Evolutionary conservation across 2,113 vertebrate species (phyloP).

Genomic region (human): GRCh38 chrX:6914501-6915000

Average conservation of each 20-base stretch:
- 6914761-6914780: accelerated
- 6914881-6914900: not conserved
- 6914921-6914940: not conserved
- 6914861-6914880: no score
- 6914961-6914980: not conserved
- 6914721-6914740: no score
- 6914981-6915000: not conserved
- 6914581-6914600: accelerated
- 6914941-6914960: not conserved
- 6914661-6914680: not conserved
- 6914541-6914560: not conserved
- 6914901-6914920: not conserved
- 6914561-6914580: not conserved
- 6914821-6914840: not conserved
- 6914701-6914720: accelerated
- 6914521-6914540: not conserved
- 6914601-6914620: not conserved
- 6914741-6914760: accelerated
- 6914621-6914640: not conserved
- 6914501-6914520: accelerated
- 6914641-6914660: not conserved
- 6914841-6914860: accelerated
- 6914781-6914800: accelerated
- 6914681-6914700: not conserved
- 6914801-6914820: accelerated